phyloP scores from a whole-genome alignment of 2,888 invertebrate genomes.

The Capitulum mitella region DNA sequence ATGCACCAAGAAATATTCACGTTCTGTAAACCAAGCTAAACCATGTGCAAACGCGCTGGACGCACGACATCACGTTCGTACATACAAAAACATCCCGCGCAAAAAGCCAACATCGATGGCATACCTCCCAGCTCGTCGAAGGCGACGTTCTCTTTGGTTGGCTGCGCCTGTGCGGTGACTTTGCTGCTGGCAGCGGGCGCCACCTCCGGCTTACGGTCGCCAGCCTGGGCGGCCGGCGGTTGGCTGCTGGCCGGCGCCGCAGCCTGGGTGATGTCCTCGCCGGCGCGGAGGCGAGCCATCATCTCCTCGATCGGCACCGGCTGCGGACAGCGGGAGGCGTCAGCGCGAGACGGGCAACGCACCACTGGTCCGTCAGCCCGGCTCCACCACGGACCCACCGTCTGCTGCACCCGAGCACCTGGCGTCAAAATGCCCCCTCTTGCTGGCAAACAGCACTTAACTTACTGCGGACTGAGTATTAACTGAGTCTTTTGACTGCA shows the following conservation, averaged over 20 bases:
- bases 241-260: not conserved
- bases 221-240: not conserved
- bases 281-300: conserved; percentile 1
- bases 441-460: too few relatives aligned
- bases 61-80: not conserved
- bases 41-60: too few relatives aligned
- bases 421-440: too few relatives aligned
- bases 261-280: conserved; percentile 1
- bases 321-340: not conserved
- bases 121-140: not conserved
- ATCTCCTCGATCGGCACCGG: not conserved
- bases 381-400: too few relatives aligned
- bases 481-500: too few relatives aligned
- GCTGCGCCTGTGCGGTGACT: not conserved
- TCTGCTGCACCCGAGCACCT: too few relatives aligned
- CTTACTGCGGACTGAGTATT: too few relatives aligned
- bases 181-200: not conserved
- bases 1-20: too few relatives aligned
- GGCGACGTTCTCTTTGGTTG: not conserved
- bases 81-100: not conserved
- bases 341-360: not conserved
- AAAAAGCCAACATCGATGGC: not conserved
- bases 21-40: too few relatives aligned
- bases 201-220: not conserved
- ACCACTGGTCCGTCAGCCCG: too few relatives aligned